Evolutionary conservation across 2,113 vertebrate genomes (phyloP).

Genomic region (Percopsis transmontana): DNA sequence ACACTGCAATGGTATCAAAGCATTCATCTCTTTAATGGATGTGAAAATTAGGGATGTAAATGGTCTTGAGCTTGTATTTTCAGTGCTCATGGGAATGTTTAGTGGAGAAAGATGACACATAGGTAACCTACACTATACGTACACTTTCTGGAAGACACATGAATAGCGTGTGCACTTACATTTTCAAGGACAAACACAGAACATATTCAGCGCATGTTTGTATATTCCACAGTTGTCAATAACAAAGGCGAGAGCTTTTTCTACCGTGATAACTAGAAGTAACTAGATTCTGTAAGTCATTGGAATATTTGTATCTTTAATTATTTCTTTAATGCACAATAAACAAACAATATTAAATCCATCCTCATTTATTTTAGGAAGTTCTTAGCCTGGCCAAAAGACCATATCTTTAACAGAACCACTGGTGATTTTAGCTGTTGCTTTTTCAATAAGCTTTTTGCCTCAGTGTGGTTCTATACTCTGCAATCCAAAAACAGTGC

Average conservation of each 20-base stretch:
- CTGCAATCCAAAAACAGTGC: slow-evolving; percentile 74
- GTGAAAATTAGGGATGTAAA: slow-evolving; percentile 93
- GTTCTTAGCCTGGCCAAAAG: slow-evolving; percentile 26
- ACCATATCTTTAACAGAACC: slow-evolving; percentile 32
- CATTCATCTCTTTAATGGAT: slow-evolving; percentile 98
- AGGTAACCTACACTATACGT: slow-evolving; percentile 73
- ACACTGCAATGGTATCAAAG: slow-evolving; percentile 95
- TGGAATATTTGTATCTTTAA: neutral
- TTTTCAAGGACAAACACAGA: slow-evolving; percentile 72
- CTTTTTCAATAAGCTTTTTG: slow-evolving; percentile 72
- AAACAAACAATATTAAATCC: neutral
- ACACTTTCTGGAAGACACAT: slow-evolving; percentile 57
- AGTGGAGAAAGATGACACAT: slow-evolving; percentile 76
- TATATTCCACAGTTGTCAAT: slow-evolving; percentile 34
- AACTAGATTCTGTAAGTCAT: slow-evolving; percentile 16
- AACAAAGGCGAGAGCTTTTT: slow-evolving; percentile 10
- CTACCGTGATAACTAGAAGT: slow-evolving; percentile 18
- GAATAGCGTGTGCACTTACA: slow-evolving; percentile 41
- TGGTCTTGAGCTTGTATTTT: slow-evolving; percentile 82
- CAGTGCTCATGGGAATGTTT: slow-evolving; percentile 81
- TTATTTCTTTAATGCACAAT: neutral
- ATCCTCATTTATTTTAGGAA: slow-evolving; percentile 20
- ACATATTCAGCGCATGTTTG: slow-evolving; percentile 50
- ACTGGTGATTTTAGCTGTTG: slow-evolving; percentile 44
- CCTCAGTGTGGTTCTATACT: slow-evolving; percentile 68